A percentile compares a stretch with the other conserved stretches of the same genome.
phyloP scores from a whole-genome alignment of 2,888 invertebrate genomes.

The Pardosa pseudoannulata region DNA sequence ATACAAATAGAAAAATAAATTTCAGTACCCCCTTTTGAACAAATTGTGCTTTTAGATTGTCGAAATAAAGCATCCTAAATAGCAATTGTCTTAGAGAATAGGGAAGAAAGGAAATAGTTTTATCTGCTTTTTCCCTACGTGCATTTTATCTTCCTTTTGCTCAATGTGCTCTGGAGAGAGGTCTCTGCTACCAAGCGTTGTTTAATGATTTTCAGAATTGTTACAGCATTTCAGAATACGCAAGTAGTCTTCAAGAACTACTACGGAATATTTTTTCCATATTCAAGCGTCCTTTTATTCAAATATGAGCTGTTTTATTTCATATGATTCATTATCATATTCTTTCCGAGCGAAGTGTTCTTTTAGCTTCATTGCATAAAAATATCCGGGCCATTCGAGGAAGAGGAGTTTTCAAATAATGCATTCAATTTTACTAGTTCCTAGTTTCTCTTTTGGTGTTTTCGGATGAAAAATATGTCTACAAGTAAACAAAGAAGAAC shows the following conservation, averaged over 20 bases:
- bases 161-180: not conserved
- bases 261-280: no score
- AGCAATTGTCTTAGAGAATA: not conserved
- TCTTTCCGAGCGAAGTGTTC: no score
- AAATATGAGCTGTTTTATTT: no score
- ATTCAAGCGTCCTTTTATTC: no score
- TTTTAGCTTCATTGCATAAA: no score
- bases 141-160: not conserved
- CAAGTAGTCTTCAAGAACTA: not conserved
- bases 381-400: no score
- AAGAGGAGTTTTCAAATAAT: no score
- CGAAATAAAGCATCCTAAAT: constrained; percentile 2
- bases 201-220: constrained; percentile 6
- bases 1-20: not conserved
- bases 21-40: not conserved
- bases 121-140: not conserved
- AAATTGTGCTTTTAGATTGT: not conserved
- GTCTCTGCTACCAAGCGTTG: not conserved
- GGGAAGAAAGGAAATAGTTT: not conserved
- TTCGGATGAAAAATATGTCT: no score
- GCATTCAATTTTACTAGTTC: no score
- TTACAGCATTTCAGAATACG: not conserved
- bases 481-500: no score
- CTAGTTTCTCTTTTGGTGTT: no score
- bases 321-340: no score